A percentile compares a stretch with the other conserved stretches of the same genome.
These are phyloP conservation scores for Synanthedon myopaeformis DNA, from an alignment of 2,888 invertebrate species.

Conservation along the genomic window DNA sequence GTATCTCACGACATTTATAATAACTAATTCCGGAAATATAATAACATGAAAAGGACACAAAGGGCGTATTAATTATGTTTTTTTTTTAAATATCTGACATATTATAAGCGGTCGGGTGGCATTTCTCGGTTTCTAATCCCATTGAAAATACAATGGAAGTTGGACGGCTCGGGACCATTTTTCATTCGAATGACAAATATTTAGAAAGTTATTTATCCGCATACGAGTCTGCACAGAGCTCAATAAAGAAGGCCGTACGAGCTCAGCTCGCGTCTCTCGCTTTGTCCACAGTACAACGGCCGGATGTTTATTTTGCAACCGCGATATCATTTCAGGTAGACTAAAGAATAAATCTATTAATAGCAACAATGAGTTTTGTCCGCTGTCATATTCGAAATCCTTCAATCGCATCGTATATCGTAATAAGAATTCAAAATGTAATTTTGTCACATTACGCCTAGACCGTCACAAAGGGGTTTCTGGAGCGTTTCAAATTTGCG, in stretches of 20 bases:
- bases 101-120: slow-evolving; percentile 45
- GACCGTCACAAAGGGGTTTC: slow-evolving; percentile 20
- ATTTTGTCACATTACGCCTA: slow-evolving; percentile 21
- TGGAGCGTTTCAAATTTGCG: slow-evolving; percentile 42
- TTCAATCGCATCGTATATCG: slow-evolving; percentile 37
- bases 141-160: slow-evolving; percentile 52
- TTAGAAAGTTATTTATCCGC: slow-evolving; percentile 66
- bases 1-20: background rate
- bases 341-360: slow-evolving; percentile 56
- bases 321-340: slow-evolving; percentile 60
- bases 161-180: slow-evolving; percentile 49
- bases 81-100: slow-evolving; percentile 32
- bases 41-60: slow-evolving; percentile 33
- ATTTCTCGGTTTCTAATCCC: slow-evolving; percentile 63
- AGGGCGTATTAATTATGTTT: slow-evolving; percentile 41
- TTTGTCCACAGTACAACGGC: slow-evolving; percentile 40
- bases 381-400: slow-evolving; percentile 41
- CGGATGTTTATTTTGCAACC: slow-evolving; percentile 61
- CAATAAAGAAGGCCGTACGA: slow-evolving; percentile 49
- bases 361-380: slow-evolving; percentile 36
- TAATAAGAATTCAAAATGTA: slow-evolving; percentile 19
- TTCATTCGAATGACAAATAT: slow-evolving; percentile 67
- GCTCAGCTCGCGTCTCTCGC: slow-evolving; percentile 31
- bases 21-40: slow-evolving; percentile 31
- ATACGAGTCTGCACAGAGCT: slow-evolving; percentile 42